A percentile compares a stretch with the other conserved stretches of the same genome.
Conservation (phyloP, 2,113 vertebrate genomes). For the Charadrius vociferus region DNA sequence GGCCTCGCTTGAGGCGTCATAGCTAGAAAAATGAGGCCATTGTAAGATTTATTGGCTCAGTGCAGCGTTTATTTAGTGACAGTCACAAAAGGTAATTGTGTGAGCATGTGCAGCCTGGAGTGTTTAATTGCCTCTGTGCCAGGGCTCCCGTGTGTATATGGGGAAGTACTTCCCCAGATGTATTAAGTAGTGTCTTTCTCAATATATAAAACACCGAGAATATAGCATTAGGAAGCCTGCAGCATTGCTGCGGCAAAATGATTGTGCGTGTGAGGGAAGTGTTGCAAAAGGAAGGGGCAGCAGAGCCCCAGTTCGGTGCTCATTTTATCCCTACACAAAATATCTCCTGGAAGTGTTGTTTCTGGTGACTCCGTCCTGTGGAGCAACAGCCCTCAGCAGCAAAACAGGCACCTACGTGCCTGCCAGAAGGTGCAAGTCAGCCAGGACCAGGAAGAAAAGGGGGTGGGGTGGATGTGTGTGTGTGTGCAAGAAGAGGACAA, state of each 20-base stretch:
- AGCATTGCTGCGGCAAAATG: neutral
- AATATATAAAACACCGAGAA: accelerated
- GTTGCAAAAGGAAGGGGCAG: neutral
- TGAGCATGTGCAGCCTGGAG: constrained; percentile 25
- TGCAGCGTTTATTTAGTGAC: neutral
- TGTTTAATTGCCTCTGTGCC: constrained; percentile 10
- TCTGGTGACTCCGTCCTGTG: neutral
- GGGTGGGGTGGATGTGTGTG: neutral
- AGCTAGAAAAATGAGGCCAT: constrained; percentile 20
- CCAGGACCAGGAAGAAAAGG: neutral
- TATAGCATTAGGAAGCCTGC: neutral
- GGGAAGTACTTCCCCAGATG: neutral
- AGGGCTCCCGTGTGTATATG: neutral
- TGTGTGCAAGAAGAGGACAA: neutral
- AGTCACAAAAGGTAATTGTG: neutral
- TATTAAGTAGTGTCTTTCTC: neutral
- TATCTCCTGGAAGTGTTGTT: neutral
- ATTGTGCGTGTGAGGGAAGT: accelerated
- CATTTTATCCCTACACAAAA: accelerated
- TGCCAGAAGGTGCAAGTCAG: neutral
- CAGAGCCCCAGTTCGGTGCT: accelerated
- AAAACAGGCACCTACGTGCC: neutral
- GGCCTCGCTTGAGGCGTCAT: neutral
- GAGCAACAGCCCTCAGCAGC: neutral
- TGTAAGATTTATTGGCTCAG: constrained; percentile 26